Evolutionary conservation across 2,113 vertebrate genomes (phyloP), one percentile per base, ranked within the genome.

Genomic region (Hirundichthys speculiger): DNA sequence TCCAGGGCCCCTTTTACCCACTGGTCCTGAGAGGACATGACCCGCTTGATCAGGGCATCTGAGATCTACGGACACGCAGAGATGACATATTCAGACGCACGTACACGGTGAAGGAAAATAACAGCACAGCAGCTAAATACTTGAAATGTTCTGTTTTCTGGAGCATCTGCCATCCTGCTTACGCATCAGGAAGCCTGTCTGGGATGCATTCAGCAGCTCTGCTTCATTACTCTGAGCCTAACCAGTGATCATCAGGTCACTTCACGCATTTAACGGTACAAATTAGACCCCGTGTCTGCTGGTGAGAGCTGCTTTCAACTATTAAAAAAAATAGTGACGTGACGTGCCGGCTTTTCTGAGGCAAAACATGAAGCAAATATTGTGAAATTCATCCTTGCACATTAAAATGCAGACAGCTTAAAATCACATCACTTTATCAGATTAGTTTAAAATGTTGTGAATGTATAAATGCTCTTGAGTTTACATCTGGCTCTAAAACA

Each of bases 1-100:
- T 99, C 96, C 92, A 98, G 89, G 40, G 96, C 96, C 6, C 96
- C 96, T 87, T 97, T 99, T 49, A 98, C 95, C 98, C 98, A 99
- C 80, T 99, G 97, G 69, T 99, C 98, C 91, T 98, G 96, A 73
- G 96, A 98, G 25, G 93, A 89, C 63, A 93, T 94, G 53, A 99
- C 96, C 11, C 97, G 94, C 84, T 97, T 98, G 88, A 99, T 96
- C 86, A 99, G 92, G 46, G 98, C 95, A 13, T 99, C 97, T 0
- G 98, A 99, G 88, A 99, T 97, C 98, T 99, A 57, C 13, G 39
- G 18, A 65, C 18, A 60, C 8, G 12, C 16, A 38, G 34, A 14
- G 4, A 15, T 15, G 2, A 41, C 4, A 13, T 34, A 34, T 34
- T 34, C 30, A 34, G 30, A 34, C 11, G 30, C 30, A 34, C 9